phyloP scores from a whole-genome alignment of 2,888 invertebrate genomes.

The Anaspis maculata region DNA sequence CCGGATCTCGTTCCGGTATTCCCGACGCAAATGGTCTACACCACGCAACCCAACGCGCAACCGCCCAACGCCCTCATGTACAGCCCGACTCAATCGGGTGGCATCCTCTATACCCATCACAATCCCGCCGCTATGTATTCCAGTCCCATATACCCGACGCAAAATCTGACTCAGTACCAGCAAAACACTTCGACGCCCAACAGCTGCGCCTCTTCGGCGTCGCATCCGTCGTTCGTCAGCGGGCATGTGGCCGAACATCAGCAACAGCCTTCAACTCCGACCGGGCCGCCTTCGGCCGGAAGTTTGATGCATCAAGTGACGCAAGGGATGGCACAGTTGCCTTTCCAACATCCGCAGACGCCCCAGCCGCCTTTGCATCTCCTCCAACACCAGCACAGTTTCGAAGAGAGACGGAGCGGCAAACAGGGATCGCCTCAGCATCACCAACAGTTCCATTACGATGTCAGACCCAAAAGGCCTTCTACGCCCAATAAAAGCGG shows the following conservation, averaged over 20 bases:
- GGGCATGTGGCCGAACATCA: too few relatives aligned
- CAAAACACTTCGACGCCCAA: conserved; percentile 30
- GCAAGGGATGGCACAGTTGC: too few relatives aligned
- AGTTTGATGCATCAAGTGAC: too few relatives aligned
- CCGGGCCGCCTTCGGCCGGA: too few relatives aligned
- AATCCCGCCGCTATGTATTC: conserved; percentile 15
- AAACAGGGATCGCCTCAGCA: background rate
- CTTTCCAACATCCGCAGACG: too few relatives aligned
- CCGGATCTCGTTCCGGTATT: conserved; percentile 27
- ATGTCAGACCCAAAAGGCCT: conserved; percentile 17
- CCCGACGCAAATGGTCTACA: conserved; percentile 29
- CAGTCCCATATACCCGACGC: conserved; percentile 8
- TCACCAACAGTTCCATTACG: conserved; percentile 9
- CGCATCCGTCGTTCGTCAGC: too few relatives aligned
- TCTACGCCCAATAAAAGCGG: conserved; percentile 22
- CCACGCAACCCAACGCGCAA: conserved; percentile 21
- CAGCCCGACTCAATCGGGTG: conserved; percentile 24
- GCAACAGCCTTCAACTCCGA: too few relatives aligned
- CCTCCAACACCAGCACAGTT: conserved; percentile 31
- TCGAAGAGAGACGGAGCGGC: conserved; percentile 13
- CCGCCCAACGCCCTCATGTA: conserved; percentile 20
- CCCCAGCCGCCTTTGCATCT: too few relatives aligned
- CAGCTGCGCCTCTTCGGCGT: conserved; percentile 24
- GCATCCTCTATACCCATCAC: conserved; percentile 32
- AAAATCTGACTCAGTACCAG: conserved; percentile 19